Evolutionary conservation across 2,113 vertebrate genomes (phyloP).

Genomic region (Carassius carassius): DNA sequence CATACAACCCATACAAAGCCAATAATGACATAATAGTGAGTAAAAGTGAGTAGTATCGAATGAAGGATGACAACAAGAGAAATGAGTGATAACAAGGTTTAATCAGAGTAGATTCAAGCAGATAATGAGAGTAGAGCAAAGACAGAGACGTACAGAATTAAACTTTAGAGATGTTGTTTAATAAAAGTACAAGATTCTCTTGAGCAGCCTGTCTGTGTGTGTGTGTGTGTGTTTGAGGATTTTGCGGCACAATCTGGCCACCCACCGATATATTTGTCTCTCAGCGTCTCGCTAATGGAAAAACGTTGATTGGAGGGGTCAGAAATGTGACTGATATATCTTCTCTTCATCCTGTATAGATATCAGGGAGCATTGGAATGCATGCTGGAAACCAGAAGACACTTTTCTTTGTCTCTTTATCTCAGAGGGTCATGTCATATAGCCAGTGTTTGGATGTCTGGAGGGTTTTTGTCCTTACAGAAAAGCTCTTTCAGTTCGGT

Average conservation of each 20-base stretch:
- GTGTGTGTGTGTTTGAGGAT: slow-evolving; percentile 28
- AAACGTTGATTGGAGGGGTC: neutral
- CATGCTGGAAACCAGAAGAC: neutral
- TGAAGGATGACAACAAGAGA: neutral
- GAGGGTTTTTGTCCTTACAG: neutral
- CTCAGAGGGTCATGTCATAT: neutral
- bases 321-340: slow-evolving; percentile 13
- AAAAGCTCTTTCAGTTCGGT: neutral
- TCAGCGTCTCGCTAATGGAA: slow-evolving; percentile 42
- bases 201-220: slow-evolving; percentile 2
- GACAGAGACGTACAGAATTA: neutral
- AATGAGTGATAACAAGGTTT: neutral
- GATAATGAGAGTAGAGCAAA: neutral
- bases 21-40: neutral
- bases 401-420: slow-evolving; percentile 26
- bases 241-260: neutral
- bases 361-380: slow-evolving; percentile 3
- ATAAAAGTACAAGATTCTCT: slow-evolving; percentile 26
- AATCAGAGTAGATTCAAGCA: neutral
- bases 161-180: neutral
- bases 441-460: slow-evolving; percentile 1
- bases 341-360: neutral
- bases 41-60: too few relatives aligned
- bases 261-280: slow-evolving; percentile 23
- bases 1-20: neutral